Conservation (phyloP, 2,888 invertebrate species). For the Netelia inedita region DNA sequence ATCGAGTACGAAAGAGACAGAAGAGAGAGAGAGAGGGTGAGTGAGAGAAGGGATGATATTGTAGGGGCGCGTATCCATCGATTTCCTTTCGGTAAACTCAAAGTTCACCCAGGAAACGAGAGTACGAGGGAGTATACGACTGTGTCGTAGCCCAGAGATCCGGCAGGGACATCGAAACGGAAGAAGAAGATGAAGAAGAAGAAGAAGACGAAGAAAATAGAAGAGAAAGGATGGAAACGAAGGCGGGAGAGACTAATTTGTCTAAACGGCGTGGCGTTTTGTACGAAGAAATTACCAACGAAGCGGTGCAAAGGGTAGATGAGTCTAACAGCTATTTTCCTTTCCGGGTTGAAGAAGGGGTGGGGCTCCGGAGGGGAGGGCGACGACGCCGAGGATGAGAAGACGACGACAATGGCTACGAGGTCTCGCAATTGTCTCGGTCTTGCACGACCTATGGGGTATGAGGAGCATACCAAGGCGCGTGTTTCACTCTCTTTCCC, state of each 20-base stretch:
- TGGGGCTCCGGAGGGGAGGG: not conserved
- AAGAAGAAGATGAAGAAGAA: constrained; percentile 54
- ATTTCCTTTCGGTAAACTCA: constrained; percentile 1
- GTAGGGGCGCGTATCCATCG: constrained; percentile 5
- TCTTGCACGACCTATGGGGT: constrained; percentile 33
- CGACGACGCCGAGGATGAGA: constrained; percentile 7
- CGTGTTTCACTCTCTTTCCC: constrained; percentile 40
- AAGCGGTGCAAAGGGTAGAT: constrained; percentile 68
- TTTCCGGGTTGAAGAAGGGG: constrained; percentile 52
- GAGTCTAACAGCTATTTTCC: constrained; percentile 69
- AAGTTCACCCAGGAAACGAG: not conserved
- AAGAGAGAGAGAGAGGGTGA: constrained; percentile 12
- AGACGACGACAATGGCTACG: constrained; percentile 35
- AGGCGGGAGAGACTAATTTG: constrained; percentile 69
- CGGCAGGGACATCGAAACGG: not conserved
- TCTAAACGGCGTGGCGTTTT: constrained; percentile 71
- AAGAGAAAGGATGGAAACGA: constrained; percentile 22
- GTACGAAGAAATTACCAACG: constrained; percentile 70
- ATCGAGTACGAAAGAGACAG: not conserved
- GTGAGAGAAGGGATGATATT: constrained; percentile 1
- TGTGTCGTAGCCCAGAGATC: not conserved
- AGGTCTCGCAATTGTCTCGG: constrained; percentile 48
- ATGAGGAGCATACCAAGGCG: constrained; percentile 14
- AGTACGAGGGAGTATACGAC: constrained; percentile 10
- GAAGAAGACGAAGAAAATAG: constrained; percentile 25